These are phyloP conservation scores for Bucorvus abyssinicus DNA, from an alignment of 2,797 vertebrate genomes.

Conservation along the genomic window DNA sequence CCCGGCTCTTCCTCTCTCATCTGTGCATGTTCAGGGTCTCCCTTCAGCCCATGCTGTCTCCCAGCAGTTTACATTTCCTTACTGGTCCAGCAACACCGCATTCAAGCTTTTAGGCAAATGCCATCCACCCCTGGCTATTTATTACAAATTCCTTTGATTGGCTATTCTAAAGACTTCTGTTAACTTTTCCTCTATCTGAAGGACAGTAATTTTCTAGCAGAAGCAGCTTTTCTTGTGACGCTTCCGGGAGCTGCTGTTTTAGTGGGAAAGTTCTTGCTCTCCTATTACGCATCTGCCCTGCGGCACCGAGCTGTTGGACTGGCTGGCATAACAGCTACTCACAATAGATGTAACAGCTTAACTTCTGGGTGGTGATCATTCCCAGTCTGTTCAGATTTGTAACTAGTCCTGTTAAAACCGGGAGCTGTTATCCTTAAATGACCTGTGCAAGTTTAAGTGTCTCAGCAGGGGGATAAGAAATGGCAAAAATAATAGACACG, in stretches of 20 bases:
- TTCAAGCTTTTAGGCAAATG: not conserved
- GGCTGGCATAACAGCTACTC: not conserved
- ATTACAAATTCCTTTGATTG: not conserved
- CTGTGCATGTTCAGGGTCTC: not conserved
- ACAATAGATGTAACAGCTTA: not conserved
- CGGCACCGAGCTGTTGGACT: not conserved
- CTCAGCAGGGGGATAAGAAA: conserved; percentile 30
- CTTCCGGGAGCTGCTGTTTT: not conserved
- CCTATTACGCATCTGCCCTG: not conserved
- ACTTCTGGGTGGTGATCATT: not conserved
- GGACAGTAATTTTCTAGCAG: not conserved
- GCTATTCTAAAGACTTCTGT: not conserved
- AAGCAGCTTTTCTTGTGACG: not conserved
- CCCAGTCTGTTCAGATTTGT: not conserved
- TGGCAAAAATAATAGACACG: conserved; percentile 6
- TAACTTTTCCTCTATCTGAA: not conserved
- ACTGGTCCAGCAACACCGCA: not conserved
- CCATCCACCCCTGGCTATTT: not conserved
- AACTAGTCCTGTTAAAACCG: conserved; percentile 3
- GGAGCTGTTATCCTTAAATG: conserved; percentile 46
- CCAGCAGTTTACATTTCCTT: not conserved
- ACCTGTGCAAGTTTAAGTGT: conserved; percentile 8
- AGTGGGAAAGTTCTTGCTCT: not conserved
- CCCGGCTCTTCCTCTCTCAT: not conserved
- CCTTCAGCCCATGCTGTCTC: not conserved